These are phyloP conservation scores for Rhinichthys klamathensis DNA, from an alignment of 2,113 vertebrate genomes.

Conservation along the genomic window DNA sequence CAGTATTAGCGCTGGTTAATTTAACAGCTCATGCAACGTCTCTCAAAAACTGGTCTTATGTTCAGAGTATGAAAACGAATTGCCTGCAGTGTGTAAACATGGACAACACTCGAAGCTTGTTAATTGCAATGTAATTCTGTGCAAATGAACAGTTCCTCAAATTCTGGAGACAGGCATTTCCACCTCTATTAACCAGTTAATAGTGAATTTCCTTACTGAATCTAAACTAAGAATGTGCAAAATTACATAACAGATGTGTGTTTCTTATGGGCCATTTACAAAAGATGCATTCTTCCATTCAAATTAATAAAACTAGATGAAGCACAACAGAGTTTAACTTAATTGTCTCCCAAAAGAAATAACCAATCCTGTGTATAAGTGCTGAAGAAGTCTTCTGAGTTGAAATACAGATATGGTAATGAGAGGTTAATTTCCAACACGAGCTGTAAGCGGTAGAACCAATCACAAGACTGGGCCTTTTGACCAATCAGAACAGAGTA, in stretches of 20 bases:
- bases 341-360: too few species aligned
- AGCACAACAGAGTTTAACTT: neutral
- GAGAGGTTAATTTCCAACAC: too few species aligned
- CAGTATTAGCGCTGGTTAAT: slow-evolving; percentile 39
- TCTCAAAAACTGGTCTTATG: slow-evolving; percentile 1
- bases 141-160: neutral
- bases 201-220: neutral
- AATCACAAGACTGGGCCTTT: too few species aligned
- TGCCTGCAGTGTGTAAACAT: slow-evolving; percentile 5
- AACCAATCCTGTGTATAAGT: too few species aligned
- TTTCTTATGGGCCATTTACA: neutral
- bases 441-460: too few species aligned
- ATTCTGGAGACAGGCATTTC: neutral
- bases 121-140: slow-evolving; percentile 11
- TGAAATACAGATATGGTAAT: too few species aligned
- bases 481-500: too few species aligned
- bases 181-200: neutral
- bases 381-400: too few species aligned
- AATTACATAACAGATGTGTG: neutral
- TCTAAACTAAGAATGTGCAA: neutral
- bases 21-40: slow-evolving; percentile 10
- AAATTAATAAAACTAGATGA: neutral
- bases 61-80: slow-evolving; percentile 1
- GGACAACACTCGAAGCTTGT: slow-evolving; percentile 10
- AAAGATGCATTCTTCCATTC: neutral